Evolutionary conservation across 92 coral and sea anemone species (phyloP), one percentile per base, ranked within the genome.

Genomic region (Epizoanthus rinbou): DNA sequence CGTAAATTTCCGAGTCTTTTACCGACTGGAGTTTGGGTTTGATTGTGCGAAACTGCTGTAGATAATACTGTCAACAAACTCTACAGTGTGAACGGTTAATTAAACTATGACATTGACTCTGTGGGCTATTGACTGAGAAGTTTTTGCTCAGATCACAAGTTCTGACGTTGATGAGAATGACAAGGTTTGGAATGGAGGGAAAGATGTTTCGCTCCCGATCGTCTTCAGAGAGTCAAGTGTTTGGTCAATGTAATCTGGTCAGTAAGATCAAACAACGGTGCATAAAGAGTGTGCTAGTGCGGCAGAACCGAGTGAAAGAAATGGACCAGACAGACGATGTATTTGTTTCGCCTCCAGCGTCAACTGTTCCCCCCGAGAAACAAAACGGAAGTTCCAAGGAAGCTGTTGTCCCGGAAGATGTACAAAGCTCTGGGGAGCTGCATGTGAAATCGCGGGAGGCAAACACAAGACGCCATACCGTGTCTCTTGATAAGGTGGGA

Each of bases 191-290:
- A 60, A 78, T 63, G 82, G 82, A 78, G 70, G 53, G 43, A 14
- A 62, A 60, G 19, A 4, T 62, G 23, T 25, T 23, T 17, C 63
- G 54, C 4, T 22, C 57, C 25, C 69, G n/a, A 19, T 78, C 82
- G 14, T 43, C 15, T 31, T 78, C 71, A 8, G 82, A 78, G 24
- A 57, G 82, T 78, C 72, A 78, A 78, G 59, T 59, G 15, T 3
- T 24, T 57, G 39, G 59, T 45, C 70, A 78, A 0, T 59, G 82
- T 56, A 78, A 22, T 22, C 52, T 60, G 82, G 59, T 22, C 5
- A 57, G 25, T 11, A 78, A 41, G 23, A 60, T 78, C 24, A 78
- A 41, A 19, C 62, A 60, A 2, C 71, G n/a, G 5, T 57, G 22
- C 10, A 19, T 43, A 39, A 56, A 43, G 82, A 60, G 64, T 3